A percentile compares a stretch with the other conserved stretches of the same genome.
phyloP scores from a whole-genome alignment of 2,888 invertebrate species.

The Arrhopalites spinosus region DNA sequence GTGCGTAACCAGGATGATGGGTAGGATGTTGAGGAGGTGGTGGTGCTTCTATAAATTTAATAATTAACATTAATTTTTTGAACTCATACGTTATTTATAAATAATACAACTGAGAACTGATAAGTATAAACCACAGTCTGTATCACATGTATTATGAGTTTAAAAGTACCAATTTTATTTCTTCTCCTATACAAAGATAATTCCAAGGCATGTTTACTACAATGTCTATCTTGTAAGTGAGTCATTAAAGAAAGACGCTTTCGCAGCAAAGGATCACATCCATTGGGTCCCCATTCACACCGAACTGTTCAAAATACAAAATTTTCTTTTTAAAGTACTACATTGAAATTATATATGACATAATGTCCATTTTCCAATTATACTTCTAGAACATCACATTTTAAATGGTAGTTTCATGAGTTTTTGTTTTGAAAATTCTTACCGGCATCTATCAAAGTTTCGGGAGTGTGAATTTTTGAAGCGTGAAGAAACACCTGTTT shows the following conservation, averaged over 20 bases:
- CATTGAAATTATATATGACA: too few species aligned
- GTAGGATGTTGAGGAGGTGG: conserved; percentile 65
- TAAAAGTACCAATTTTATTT: conserved; percentile 56
- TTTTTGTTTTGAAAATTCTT: too few species aligned
- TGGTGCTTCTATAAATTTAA: conserved; percentile 59
- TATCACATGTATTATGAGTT: too few species aligned
- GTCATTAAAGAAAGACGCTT: conserved; percentile 94
- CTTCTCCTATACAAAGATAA: conserved; percentile 52
- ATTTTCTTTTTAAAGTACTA: too few species aligned
- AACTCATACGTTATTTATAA: too few species aligned
- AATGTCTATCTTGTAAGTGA: conserved; percentile 93
- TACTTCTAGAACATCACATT: too few species aligned
- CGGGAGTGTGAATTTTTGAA: conserved; percentile 81
- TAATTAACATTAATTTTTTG: too few species aligned
- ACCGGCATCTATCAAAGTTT: conserved; percentile 64
- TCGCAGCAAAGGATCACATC: conserved; percentile 84
- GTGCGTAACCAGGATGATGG: conserved; percentile 85
- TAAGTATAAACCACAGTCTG: too few species aligned
- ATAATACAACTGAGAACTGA: too few species aligned
- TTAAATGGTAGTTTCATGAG: too few species aligned
- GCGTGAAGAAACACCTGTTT: conserved; percentile 81
- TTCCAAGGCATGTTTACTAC: conserved; percentile 60
- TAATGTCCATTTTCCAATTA: too few species aligned
- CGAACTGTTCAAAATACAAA: conserved; percentile 73
- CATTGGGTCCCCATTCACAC: conserved; percentile 80